Evolutionary conservation across 2,113 vertebrate species (phyloP), one percentile per base, ranked within the genome.

Genomic region (Pristiophorus japonicus): DNA sequence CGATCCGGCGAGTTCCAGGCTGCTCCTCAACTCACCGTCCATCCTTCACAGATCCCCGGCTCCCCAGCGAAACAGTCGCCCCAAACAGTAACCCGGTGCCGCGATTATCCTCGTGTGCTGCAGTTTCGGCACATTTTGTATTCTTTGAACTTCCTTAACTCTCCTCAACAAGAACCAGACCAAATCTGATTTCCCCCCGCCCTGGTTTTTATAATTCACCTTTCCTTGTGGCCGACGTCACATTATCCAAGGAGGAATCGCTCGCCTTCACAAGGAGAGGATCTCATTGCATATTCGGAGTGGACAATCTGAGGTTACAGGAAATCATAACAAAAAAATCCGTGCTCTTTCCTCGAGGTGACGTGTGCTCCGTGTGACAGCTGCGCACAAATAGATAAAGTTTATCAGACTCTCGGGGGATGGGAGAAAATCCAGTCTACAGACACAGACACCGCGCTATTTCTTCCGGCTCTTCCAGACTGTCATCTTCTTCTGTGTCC

Each of bases 341-440:
- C 47, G 30, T 30, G 96, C 96, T 91, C 87, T 95, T 96, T 96
- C 96, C 96, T 87, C 96, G 96, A 96, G 70, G 96, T 97, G 97
- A 97, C 97, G 97, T 97, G 96, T 96, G 96, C 96, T 92, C 95
- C 95, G 96, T 96, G 96, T 97, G 96, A 96, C 96, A 96, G 96
- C 96, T 97, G 96, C 96, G 96, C 96, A 96, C 96, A 97, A 96
- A 97, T 96, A 96, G 45, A 96, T 78, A 96, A 97, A 97, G 96
- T 97, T 95, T 97, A 65, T 95, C 95, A 96, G 75, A 95, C 95
- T 95, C 95, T 51, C 70, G 27, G 90, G 90, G 55, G 91, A 85
- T 45, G 95, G 95, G 91, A 95, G 94, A 85, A 95, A 73, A 90
- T 62, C 55, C 65, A 95, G 94, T 96, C 84, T 38, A 65, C 59